Evolutionary conservation across 1,140 invertebrate species (phyloP).

Genomic region (Drosophila willistoni): DNA sequence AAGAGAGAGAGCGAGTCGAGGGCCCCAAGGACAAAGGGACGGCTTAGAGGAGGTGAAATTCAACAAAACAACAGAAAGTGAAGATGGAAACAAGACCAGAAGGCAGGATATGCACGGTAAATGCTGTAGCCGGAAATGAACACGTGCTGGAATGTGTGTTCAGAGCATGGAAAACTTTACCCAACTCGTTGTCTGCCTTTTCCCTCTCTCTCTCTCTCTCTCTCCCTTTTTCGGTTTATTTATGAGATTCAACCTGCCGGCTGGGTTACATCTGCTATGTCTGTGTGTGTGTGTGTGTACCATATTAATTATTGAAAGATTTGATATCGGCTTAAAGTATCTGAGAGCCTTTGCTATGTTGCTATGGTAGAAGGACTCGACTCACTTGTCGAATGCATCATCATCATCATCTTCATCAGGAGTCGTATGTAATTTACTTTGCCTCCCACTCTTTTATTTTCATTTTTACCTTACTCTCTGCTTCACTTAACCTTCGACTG

Average conservation of each 20-base stretch:
- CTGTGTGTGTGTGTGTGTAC: conserved; percentile 36
- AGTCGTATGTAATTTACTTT: conserved; percentile 19
- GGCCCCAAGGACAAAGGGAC: conserved; percentile 2
- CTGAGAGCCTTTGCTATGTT: conserved; percentile 31
- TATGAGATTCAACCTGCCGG: conserved; percentile 46
- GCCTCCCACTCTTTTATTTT: conserved; percentile 15
- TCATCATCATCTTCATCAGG: conserved; percentile 38
- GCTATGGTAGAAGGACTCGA: conserved; percentile 57
- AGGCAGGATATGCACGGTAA: conserved; percentile 75
- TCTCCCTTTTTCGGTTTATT: conserved; percentile 51
- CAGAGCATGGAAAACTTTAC: conserved; percentile 59
- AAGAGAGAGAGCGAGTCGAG: conserved; percentile 31
- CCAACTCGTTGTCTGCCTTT: conserved; percentile 37
- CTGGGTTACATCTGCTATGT: conserved; percentile 29
- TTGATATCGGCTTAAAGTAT: conserved; percentile 79
- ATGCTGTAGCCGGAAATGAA: conserved; percentile 78
- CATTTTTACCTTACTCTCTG: conserved; percentile 56
- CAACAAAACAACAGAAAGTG: conserved; percentile 20
- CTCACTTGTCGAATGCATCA: conserved; percentile 75
- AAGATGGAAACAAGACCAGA: conserved; percentile 49
- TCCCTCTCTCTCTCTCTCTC: conserved; percentile 3
- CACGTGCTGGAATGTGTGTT: conserved; percentile 62
- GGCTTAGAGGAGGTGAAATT: not conserved
- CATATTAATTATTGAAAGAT: conserved; percentile 80
- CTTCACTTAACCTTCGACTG: conserved; percentile 19